Evolutionary conservation across 2,797 vertebrate species (phyloP), one percentile per base, ranked within the genome.

Genomic region (Ctenopoma multispine): DNA sequence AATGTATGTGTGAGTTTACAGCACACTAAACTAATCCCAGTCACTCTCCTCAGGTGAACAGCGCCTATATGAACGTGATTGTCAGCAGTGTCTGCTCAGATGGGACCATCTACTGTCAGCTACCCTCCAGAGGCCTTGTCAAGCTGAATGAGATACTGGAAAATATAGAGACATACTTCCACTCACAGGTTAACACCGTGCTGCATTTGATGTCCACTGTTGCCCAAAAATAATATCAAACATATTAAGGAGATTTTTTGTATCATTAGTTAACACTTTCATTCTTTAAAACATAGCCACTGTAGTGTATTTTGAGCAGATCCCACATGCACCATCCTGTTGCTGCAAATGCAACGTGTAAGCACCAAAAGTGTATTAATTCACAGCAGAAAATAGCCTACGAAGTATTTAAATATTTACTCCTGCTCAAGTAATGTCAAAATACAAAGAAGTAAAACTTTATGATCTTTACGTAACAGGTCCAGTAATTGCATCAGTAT

Each of bases 81-180:
- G 94, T 99, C 81, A 96, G 95, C 75, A 97, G 95, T 7, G 96
- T 99, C 81, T 96, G 94, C 81, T 99, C 97, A 3, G 96, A 99
- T 2, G 97, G 97, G 71, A 98, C 94, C 15, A 87, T 99, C 24
- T 98, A 94, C 91, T 98, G 97, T 85, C 97, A 97, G 84, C 93
- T 98, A 36, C 97, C 96, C 7, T 98, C 95, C 70, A 95, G 94
- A 91, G 97, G 96, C 54, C 93, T 97, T 51, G 89, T 93, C 60
- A 96, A 94, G 83, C 95, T 99, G 55, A 94, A 77, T 0, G 94
- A 96, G 70, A 86, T 93, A 18, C 82, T 97, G 74, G 95, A 96
- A 79, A 96, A 95, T 56, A 86, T 95, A 34, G 96, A 99, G 83
- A 88, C 92, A 15, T 96, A 95, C 85, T 97, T 99, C 77, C 92